Evolutionary conservation across 2,113 vertebrate genomes (phyloP), one percentile per base, ranked within the genome.

Genomic region (Epinephelus fuscoguttatus): DNA sequence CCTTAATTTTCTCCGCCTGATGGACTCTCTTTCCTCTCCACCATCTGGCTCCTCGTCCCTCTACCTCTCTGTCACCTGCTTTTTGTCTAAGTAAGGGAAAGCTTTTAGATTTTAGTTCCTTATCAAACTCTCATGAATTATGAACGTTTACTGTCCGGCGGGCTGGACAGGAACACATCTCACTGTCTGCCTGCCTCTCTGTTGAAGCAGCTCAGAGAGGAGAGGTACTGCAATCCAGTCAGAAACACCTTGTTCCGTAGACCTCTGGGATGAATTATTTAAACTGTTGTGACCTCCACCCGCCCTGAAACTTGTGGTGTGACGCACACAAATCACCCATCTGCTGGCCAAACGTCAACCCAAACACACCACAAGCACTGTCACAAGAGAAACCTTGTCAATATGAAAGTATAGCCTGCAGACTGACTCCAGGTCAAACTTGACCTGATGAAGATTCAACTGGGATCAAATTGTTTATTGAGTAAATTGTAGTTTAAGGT

Each of bases 71-170:
- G 56, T 88, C 85, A 75, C 85, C 70, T 74, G 78, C 78, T 91
- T 87, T 91, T 89, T 84, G 89, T 89, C 79, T 59, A 42, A 82
- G 84, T 84, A 84, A 86, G 78, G 81, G 57, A 71, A 90, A 81
- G 84, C 87, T 91, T 91, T 94, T 94, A 81, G 84, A 84, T 91
- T 91, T 94, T 94, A 93, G 85, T 91, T 88, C 81, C 83, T 92
- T 78, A 89, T 89, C 85, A 90, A 91, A 87, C 90, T 78, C 90
- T 92, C 79, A 92, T 92, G 84, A 93, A 92, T 91, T 91, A 93
- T 91, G 82, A 89, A 93, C 45, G 2, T 18, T 13, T 27, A 50
- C 88, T 85, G 91, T 89, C 91, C 87, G 61, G 71, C 60, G 81
- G 76, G 81, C 73, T 23, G 77, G 79, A 85, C 80, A 69, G 78